A percentile compares a stretch with the other conserved stretches of the same genome.
Conservation (phyloP, 2,797 vertebrate genomes). For the Sebastes jordani region DNA sequence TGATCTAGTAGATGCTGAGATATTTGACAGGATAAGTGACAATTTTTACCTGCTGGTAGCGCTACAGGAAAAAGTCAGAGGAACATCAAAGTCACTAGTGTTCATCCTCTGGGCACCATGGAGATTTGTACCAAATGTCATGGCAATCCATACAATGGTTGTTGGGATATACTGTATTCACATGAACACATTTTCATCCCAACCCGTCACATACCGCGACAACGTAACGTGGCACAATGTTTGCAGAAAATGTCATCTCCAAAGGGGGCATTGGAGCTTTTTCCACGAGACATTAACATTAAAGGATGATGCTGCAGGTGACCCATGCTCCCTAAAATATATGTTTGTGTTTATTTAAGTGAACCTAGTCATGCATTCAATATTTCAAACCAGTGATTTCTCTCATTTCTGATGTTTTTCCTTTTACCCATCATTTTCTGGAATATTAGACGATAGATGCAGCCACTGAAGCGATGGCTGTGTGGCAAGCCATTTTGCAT, state of each 20-base stretch:
- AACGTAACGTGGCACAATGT: no score
- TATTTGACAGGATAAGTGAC: no score
- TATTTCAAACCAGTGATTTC: neutral
- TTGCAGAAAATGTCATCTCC: neutral
- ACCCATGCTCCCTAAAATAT: neutral
- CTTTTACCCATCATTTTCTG: neutral
- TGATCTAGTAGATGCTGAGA: no score
- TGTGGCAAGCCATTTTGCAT: neutral
- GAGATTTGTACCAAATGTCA: no score
- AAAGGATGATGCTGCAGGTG: neutral
- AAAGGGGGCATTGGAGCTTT: neutral
- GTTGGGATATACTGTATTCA: no score
- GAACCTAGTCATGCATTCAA: neutral
- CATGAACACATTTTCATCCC: no score
- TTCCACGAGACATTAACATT: neutral
- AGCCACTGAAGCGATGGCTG: neutral
- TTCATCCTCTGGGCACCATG: no score
- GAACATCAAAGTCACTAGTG: no score
- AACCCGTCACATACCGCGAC: no score
- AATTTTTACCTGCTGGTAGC: no score
- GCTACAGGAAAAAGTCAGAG: no score
- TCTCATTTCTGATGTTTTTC: neutral
- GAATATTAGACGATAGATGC: neutral
- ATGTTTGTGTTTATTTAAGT: neutral
- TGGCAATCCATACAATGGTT: no score